Base-by-base conservation (phyloP, 2,888 invertebrate species). In the Mylabris sibirica region DNA sequence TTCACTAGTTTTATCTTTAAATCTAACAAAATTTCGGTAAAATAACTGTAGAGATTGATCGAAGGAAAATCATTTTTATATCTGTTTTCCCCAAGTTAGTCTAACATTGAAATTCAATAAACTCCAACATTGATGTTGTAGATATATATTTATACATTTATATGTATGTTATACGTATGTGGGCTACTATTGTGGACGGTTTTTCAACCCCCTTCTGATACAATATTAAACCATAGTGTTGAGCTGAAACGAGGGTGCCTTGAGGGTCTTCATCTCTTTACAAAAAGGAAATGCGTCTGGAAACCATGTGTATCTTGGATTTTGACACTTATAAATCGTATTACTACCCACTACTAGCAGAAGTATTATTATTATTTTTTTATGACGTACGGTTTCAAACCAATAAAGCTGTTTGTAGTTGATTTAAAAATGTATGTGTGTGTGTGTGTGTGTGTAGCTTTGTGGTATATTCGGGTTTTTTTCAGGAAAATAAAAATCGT, bases 261-360 rank as follows among this genome's bases (percentile, higher is more conserved):
- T 75, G 76, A 78, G 78, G 78, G 76, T 77, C 77, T 78, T 76
- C 76, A 72, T 76, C 75, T 78, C 70, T 68, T 17, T 17, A 53
- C 44, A 77, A 76, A 76, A 77, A 76, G 76, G 74, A 75, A 75
- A 77, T 72, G 75, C 74, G 76, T 75, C 76, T 78, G 76, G 74
- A 76, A 78, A 78, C 74, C 78, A 76, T 75, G 74, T 79, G 77
- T 77, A 78, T 78, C 75, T 76, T 61, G 69, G 77, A 79, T 79
- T 80, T 79, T 78, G 78, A 77, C 79, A 79, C 78, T 79, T 79
- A 80, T 78, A 78, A 80, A 80, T 78, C 77, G 78, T 72, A 77
- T 78, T 77, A 77, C 74, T 74, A 76, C 76, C 77, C 77, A 77
- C n/a, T n/a, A n/a, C n/a, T n/a, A n/a, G n/a, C n/a, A 30, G 30